Conservation (phyloP, 2,797 vertebrate genomes). For the Paramormyrops hopkinsi region DNA sequence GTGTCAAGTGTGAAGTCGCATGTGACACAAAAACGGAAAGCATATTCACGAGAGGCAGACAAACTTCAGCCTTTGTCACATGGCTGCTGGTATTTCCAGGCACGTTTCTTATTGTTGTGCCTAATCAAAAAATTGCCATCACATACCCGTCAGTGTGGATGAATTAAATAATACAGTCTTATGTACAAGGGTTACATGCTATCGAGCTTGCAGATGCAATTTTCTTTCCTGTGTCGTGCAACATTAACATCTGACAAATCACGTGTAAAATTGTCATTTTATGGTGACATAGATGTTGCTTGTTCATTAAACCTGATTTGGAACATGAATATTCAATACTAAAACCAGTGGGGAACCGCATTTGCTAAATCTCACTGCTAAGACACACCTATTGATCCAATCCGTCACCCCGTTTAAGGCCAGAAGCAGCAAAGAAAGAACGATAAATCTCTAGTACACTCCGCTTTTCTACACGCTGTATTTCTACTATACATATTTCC, state of each 20-base stretch:
- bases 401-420: not conserved
- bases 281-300: not conserved
- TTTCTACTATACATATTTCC: not conserved
- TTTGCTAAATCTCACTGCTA: not conserved
- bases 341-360: not conserved
- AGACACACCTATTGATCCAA: not conserved
- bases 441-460: not conserved
- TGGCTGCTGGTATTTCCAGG: not conserved
- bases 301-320: not conserved
- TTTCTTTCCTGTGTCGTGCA: not conserved
- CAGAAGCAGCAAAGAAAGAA: not conserved
- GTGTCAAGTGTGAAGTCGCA: not conserved
- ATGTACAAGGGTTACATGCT: not conserved
- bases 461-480: not conserved
- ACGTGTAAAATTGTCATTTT: not conserved
- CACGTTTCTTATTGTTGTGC: not conserved
- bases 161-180: not conserved
- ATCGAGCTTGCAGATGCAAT: not conserved
- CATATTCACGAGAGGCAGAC: not conserved
- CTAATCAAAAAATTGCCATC: not conserved
- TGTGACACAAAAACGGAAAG: not conserved
- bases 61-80: not conserved
- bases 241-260: not conserved
- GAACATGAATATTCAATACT: not conserved
- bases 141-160: not conserved